Evolutionary conservation across 2,888 invertebrate species (phyloP), one percentile per base, ranked within the genome.

Genomic region (Hirtodrosophila histrioides): DNA sequence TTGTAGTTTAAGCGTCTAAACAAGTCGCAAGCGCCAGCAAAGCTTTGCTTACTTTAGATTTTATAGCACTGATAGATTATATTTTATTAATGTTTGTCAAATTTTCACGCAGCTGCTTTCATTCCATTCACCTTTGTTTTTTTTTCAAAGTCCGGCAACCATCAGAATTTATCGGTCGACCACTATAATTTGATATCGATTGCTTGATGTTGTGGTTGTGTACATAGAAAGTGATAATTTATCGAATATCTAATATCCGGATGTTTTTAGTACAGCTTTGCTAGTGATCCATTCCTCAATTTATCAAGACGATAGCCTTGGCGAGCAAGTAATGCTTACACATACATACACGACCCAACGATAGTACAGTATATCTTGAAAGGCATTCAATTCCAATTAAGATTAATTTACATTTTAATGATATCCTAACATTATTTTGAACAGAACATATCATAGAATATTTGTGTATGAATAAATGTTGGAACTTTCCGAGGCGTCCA

Each of bases 21-120:
- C 4, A 49, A 56, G 61, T 50, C 36, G 46, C 48, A 45, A 39
- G 11, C 45, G 29, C 35, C n/a, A 48, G 31, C 23, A 31, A 45
- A 41, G 56, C 33, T 27, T 55, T 60, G 69, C 75, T 81, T 72
- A 75, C 68, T 77, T 76, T 70, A 37, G 62, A 75, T 62, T 69
- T 72, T 70, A 58, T 46, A 64, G 46, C 70, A 84, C 65, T 43
- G 49, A 46, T 62, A 49, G 45, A 51, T 40, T 75, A 33, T 48
- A 39, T 69, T 66, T 71, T 33, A 41, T 8, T 64, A 65, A 50
- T 69, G 60, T 67, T 57, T 66, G 36, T 58, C 54, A 44, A 58
- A 68, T 81, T 81, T 81, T 74, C 63, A 77, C 65, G 78, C 84
- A 84, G 84, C 63, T 72, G 70, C 69, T 69, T 62, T 41, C 39